Evolutionary conservation across 2,113 vertebrate genomes (phyloP), one percentile per base, ranked within the genome.

Genomic region (Salvelinus sp.): DNA sequence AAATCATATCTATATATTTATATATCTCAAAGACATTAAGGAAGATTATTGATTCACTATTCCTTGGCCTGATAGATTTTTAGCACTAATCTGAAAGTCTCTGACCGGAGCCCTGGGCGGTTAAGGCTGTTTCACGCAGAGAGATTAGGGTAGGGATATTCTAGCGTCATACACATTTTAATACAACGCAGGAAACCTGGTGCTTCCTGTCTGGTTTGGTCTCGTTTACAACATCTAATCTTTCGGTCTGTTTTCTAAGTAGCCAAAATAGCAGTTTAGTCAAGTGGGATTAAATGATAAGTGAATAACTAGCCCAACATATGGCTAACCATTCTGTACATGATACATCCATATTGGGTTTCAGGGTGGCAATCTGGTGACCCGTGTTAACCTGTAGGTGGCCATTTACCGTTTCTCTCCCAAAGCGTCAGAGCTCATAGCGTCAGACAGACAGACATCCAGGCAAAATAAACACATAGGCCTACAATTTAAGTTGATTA

Each of bases 11-110:
- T 67, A 18, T 27, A 27, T 27, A 2, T 27, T 0, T 2, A 27
- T 27, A 27, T 27, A 27, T 27, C 28, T 67, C 1, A 65, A 5
- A 30, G 28, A 20, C 14, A 30, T 33, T 20, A 18, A 68, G 16
- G 20, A 12, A 67, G 25, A 28, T 68, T 79, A 80, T 82, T 87
- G 83, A 85, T 85, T 90, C 79, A 77, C 79, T 85, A 82, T 73
- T 89, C 73, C 76, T 62, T 79, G 48, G 76, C 86, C 76, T 90
- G 91, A 93, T 92, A 92, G 90, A 90, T 89, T 90, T 54, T 74
- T 67, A 78, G 79, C 73, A 30, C 87, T 93, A 92, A 92, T 92
- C 91, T 87, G 88, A 65, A 47, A 18, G 14, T 68, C 30, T 68
- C 7, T 16, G 64, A 28, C 13, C 14, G 65, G 30, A 38, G 65